Base-by-base conservation (phyloP, 2,797 vertebrate species). In the Pseudochirops cupreus region DNA sequence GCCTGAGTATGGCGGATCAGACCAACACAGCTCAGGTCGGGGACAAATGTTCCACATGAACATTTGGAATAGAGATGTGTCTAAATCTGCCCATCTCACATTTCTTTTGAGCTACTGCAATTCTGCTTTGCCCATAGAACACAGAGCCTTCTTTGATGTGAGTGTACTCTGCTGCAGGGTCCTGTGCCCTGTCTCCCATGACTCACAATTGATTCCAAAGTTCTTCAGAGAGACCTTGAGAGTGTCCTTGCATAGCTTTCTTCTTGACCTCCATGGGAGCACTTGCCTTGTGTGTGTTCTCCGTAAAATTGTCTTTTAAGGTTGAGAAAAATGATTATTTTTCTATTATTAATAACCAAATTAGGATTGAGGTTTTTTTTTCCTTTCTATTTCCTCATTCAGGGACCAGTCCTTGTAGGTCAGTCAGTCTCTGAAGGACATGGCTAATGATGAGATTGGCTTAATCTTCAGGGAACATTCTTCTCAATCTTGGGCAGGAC, bases 121-220 rank as follows among this genome's bases (percentile, higher is more conserved):
- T 33, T 62, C 59, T 57, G 26, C 24, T 57, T 57, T 57, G 56
- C 56, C 26, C 5, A 9, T 10, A 57, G 24, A 57, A 24, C 56
- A 57, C 56, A 57, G 55, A 16, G 1, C 12, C 62, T n/a, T 67
- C 33, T n/a, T 18, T n/a, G 31, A 67, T 16, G 1, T 3, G 62
- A 5, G 14, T 16, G 1, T 1, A 14, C 33, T 4, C 5, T 33
- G 33, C 4, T n/a, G 33, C 13, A 1, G 31, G 1, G 33, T n/a
- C 33, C 62, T n/a, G 62, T 67, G 14, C 31, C 62, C 6, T n/a
- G 33, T n/a, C 33, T n/a, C 62, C 33, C 33, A 33, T 33, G 28
- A 31, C 58, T 59, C 58, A 31, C 62, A 16, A 62, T 28, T 9
- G 24, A 57, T 62, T 62, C 31, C 59, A 62, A 33, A 67, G 31